Conservation (phyloP, 2,797 vertebrate genomes). For the Coregonus suidteri region DNA sequence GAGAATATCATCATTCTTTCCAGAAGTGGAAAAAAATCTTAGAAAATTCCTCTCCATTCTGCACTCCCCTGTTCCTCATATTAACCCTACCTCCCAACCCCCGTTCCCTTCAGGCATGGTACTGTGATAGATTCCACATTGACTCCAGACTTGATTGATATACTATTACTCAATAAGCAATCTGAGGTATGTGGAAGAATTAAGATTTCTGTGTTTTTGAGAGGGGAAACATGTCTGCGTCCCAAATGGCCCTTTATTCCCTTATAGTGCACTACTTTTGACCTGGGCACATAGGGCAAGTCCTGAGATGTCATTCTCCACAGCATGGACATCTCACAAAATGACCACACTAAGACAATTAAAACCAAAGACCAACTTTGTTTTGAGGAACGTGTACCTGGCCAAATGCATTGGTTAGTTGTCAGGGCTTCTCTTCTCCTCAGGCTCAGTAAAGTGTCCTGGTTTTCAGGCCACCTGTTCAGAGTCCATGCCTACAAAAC, state of each 20-base stretch:
- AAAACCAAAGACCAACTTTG: neutral
- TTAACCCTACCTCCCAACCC: slow-evolving; percentile 13
- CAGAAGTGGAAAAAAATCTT: slow-evolving; percentile 35
- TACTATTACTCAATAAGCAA: slow-evolving; percentile 16
- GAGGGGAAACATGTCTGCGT: neutral
- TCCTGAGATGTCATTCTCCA: neutral
- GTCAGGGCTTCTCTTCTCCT: neutral
- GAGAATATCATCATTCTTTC: slow-evolving; percentile 40
- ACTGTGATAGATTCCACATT: slow-evolving; percentile 34
- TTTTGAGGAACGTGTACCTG: slow-evolving; percentile 12
- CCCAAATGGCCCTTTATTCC: neutral
- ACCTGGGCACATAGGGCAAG: neutral
- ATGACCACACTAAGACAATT: neutral
- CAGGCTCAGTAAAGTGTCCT: neutral
- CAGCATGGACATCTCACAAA: slow-evolving; percentile 14
- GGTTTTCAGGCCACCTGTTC: slow-evolving; percentile 3
- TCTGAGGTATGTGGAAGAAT: slow-evolving; percentile 38
- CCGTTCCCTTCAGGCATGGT: slow-evolving; percentile 2
- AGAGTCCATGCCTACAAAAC: neutral
- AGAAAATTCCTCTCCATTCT: slow-evolving; percentile 43
- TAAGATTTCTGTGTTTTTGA: neutral
- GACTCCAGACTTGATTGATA: slow-evolving; percentile 50
- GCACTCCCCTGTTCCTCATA: slow-evolving; percentile 58
- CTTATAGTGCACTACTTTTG: neutral
- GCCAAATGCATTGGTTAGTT: slow-evolving; percentile 5